Base-by-base conservation (phyloP, 2,113 vertebrate genomes). In the Chelonoidis abingdonii region DNA sequence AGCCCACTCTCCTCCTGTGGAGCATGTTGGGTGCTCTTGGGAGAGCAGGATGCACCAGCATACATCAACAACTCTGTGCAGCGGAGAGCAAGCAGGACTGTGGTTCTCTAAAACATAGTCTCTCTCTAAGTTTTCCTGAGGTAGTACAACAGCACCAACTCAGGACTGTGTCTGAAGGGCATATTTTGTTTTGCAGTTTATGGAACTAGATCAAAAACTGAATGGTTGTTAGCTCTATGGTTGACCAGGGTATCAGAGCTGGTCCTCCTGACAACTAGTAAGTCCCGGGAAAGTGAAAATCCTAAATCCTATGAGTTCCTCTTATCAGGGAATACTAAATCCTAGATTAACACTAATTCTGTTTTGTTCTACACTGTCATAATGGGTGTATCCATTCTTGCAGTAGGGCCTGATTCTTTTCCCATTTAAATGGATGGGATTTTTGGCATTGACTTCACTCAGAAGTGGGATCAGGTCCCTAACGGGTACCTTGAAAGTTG, bases 61-160 rank as follows among this genome's bases (percentile, higher is more conserved):
- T 22, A 54, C 53, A 54, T 54, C 21, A 8, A 54, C 53, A 57
- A 31, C 49, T 62, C 59, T 54, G n/a, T 38, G 54, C 11, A 19
- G 2, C 17, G 1, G 2, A 8, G 0, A 0, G 44, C 82, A 76
- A 86, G 1, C 1, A 80, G 72, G 21, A 31, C 41, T 22, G 5
- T 65, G 5, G 7, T 79, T 79, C 47, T 75, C 1, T 0, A 22
- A 1, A 84, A 75, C 21, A 5, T 10, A 31, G 62, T 84, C 62
- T 78, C 8, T 79, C 25, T 31, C 2, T 50, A 92, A 9, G 6
- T 83, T 2, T 38, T 89, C 8, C 44, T 81, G 65, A 56, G 5
- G 4, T 12, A 22, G 53, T 54, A 22, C 1, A 27, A 19, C 11
- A 57, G 53, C 31, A 22, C 41, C 1, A 6, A 17, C 2, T 25